Base-by-base conservation (phyloP, 2,888 invertebrate species). In the Leucania comma region DNA sequence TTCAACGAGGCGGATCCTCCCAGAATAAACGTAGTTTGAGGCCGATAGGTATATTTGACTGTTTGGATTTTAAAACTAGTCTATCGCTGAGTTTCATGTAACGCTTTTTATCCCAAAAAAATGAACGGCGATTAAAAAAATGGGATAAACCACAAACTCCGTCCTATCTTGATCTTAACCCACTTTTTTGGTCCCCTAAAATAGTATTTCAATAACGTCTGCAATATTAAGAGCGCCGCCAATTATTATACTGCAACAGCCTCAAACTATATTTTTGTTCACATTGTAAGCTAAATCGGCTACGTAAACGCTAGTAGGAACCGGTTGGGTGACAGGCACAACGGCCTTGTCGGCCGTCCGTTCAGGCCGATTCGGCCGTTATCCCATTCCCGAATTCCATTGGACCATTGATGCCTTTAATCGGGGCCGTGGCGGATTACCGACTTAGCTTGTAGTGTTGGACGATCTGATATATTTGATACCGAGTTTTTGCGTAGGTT, bases 361-460 rank as follows among this genome's bases (percentile, higher is more conserved):
- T 60, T 78, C 71, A 66, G 60, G 67, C 73, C 78, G 71, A 78
- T 69, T 77, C 77, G 86, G 77, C 87, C 85, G 84, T 86, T 88
- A 88, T 88, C 86, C 89, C 88, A 88, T 89, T 90, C 89, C 90
- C 88, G 87, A 91, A 92, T 92, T 88, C 91, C 90, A 82, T 78
- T 87, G 88, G 87, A 88, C 91, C 90, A 82, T 78, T 87, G 88
- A 88, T 88, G 76, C 83, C 78, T 80, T 76, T 80, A 82, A 83
- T 82, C 82, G 72, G 79, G 64, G 38, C 66, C 78, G 58, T 61
- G 59, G 53, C 62, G 67, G 53, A 79, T 75, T 75, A 79, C 50
- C 29, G 32, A 17, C 71, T 71, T 42, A 64, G 51, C 58, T 35
- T 24, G 38, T 26, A 51, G 58, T 51, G 67, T 53, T 48, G 54